Evolutionary conservation across 2,888 invertebrate genomes (phyloP), one percentile per base, ranked within the genome.

Genomic region (Lepidocyrtinus sp.): DNA sequence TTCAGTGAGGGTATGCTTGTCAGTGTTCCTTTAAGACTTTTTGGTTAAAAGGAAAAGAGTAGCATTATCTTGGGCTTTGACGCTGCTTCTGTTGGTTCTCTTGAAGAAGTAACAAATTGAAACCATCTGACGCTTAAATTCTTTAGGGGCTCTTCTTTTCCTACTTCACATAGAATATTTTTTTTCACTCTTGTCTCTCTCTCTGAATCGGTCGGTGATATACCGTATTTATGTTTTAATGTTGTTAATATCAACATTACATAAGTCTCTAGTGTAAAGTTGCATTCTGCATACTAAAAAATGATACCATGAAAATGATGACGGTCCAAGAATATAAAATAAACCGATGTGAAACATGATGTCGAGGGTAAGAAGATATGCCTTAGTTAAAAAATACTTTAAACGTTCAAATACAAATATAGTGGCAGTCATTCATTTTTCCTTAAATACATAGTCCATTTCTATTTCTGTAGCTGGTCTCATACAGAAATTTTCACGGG

Each of bases 81-180:
- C 59, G 59, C 59, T 59, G 59, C 59, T 59, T 15, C 50, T 50
- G 50, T n/a, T n/a, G n/a, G n/a, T n/a, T n/a, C 59, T 21, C 36
- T 64, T 73, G 70, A 77, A 77, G 55, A 78, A 78, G 78, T 78
- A 78, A 78, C 78, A 78, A 78, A 78, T 78, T 78, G 78, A 78
- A 78, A 78, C 78, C 78, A 78, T 78, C 78, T 78, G 78, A 78
- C 78, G 78, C 78, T 78, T 73, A 73, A 78, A 78, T 78, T 78
- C 78, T 73, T 78, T 73, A 71, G 77, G 59, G 45, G 73, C 62
- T 73, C 73, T 72, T 61, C 12, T 50, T 50, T 50, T 12, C 50
- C 59, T 19, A 21, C 59, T 59, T 59, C 59, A 55, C 55, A 55
- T 17, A 55, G 55, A 55, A 55, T 55, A 12, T 59, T 59, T 12